Evolutionary conservation across 2,113 vertebrate genomes (phyloP), one percentile per base, ranked within the genome.

Genomic region (Apistogramma diplotaenia): DNA sequence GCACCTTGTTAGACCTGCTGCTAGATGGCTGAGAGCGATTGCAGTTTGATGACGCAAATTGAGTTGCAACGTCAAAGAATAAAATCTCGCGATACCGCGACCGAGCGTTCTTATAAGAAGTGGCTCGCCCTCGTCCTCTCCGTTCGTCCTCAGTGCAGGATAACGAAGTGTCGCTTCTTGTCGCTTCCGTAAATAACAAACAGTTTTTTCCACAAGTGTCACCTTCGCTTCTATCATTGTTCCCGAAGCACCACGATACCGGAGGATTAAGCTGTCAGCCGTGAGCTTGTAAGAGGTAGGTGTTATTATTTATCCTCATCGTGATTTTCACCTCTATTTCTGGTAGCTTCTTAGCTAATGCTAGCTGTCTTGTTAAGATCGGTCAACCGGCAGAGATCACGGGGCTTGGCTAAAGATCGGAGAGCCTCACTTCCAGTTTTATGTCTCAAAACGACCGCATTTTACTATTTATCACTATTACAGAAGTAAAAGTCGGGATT

Each of bases 101-200:
- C n/a, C 3, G 19, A 3, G 2, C 1, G 6, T 78, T 57, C 5
- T 29, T 94, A 94, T 91, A 95, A 92, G 3, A 67, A 1, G 15
- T 2, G 5, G 13, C 55, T 0, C 27, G 13, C 43, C 33, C 74
- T 25, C 57, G 92, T 89, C 93, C 92, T 94, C 60, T 65, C 83
- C 86, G 95, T 95, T 96, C 95, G 95, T 95, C 95, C 95, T 95
- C 94, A 96, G 94, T 96, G 95, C 33, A 94, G 94, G 95, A 95
- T 94, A 96, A 95, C 94, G 77, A 21, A 54, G 43, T 1, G 1
- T 3, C n/a, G 1, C 0, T 2, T n/a, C 3, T 7, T 1, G 5
- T 2, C 4, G 0, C 2, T 11, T 8, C 3, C 5, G 43, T 10
- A 4, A 4, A 27, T 3, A 53, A n/a, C 18, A 1, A 62, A 1